Evolutionary conservation across 35 echinoderm and acorn worm genomes (phyloP).

Genomic region (Hemicentrotus pulcherrimus): DNA sequence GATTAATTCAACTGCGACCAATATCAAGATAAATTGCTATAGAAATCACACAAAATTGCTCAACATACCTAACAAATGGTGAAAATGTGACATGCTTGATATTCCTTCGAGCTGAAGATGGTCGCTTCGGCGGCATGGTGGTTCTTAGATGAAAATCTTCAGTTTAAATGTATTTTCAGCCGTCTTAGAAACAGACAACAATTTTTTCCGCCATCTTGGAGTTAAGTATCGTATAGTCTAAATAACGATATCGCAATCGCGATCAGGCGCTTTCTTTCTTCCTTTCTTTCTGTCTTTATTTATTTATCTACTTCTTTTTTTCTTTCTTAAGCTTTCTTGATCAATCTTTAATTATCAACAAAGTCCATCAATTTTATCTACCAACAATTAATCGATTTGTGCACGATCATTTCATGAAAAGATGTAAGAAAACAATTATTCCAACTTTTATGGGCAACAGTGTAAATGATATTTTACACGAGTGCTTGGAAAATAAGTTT

Average conservation of each 20-base stretch:
- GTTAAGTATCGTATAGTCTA: neutral
- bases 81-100: constrained; percentile 66
- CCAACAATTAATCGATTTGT: too few relatives aligned
- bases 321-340: too few relatives aligned
- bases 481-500: too few relatives aligned
- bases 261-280: neutral
- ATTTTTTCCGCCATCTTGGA: constrained; percentile 61
- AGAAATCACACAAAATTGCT: neutral
- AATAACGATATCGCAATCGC: neutral
- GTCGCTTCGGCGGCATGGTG: constrained; percentile 60
- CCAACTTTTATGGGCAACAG: too few relatives aligned
- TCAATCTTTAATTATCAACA: too few relatives aligned
- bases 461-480: too few relatives aligned
- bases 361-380: too few relatives aligned
- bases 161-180: neutral
- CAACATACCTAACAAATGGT: constrained; percentile 61
- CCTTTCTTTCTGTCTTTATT: too few relatives aligned
- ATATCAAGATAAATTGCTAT: neutral
- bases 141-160: neutral
- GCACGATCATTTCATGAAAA: too few relatives aligned
- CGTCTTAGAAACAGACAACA: constrained; percentile 69
- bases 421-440: too few relatives aligned
- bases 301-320: too few relatives aligned
- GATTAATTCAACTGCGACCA: neutral
- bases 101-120: constrained; percentile 63